phyloP scores from a whole-genome alignment of 2,888 invertebrate genomes.

The Amorpha juglandis region DNA sequence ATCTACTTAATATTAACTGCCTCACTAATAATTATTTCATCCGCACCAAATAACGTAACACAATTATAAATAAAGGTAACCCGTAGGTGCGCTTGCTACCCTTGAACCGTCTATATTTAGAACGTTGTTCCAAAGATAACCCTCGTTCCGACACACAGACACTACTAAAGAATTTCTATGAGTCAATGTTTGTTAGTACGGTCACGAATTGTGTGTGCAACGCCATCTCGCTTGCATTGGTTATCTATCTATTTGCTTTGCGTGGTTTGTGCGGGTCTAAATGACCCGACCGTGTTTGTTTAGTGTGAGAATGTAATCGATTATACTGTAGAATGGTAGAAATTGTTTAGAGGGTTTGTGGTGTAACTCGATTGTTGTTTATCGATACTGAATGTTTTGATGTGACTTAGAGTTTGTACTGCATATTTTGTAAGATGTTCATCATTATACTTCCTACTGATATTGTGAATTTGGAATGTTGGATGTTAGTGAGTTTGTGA shows the following conservation, averaged over 20 bases:
- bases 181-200: constrained; percentile 20
- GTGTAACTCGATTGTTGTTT: neutral
- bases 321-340: neutral
- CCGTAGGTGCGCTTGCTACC: constrained; percentile 1
- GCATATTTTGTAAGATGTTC: too few species aligned
- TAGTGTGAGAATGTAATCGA: constrained; percentile 4
- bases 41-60: too few species aligned
- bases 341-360: neutral
- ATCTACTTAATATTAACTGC: too few species aligned
- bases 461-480: too few species aligned
- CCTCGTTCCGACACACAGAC: constrained; percentile 2
- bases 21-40: too few species aligned
- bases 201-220: constrained; percentile 14
- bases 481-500: too few species aligned
- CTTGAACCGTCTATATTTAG: constrained; percentile 21
- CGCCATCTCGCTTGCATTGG: constrained; percentile 5
- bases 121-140: constrained; percentile 17
- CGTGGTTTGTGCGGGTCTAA: constrained; percentile 1
- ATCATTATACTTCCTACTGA: too few species aligned
- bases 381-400: neutral
- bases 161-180: constrained; percentile 16
- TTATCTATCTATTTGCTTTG: constrained; percentile 14
- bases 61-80: neutral
- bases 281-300: neutral
- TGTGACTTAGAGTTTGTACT: too few species aligned